Conservation (phyloP, 2,797 vertebrate species). For the Antrozous pallidus region DNA sequence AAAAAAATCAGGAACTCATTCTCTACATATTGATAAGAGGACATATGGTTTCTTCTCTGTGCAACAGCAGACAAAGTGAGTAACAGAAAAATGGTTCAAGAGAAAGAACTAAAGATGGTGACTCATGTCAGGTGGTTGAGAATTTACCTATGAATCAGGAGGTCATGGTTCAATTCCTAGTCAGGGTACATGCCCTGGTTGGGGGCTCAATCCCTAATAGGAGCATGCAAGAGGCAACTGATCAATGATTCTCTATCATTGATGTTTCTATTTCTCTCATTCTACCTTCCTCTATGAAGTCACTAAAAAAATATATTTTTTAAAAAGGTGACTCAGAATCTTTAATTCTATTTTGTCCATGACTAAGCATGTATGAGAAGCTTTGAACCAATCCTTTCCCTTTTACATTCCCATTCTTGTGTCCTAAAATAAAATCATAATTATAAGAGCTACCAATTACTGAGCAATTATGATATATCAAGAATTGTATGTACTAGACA, state of each 20-base stretch:
- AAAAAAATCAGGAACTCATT: background rate
- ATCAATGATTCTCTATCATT: no score
- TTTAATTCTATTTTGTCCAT: background rate
- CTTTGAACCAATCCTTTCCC: background rate
- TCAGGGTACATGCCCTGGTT: no score
- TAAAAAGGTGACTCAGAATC: conserved; percentile 9
- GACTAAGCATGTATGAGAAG: background rate
- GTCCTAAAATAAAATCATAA: conserved; percentile 20
- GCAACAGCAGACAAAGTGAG: background rate
- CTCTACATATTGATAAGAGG: background rate
- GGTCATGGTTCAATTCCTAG: no score
- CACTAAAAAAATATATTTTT: no score
- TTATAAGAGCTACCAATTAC: background rate
- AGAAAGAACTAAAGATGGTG: background rate
- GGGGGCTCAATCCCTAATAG: no score
- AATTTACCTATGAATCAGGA: no score
- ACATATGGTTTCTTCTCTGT: background rate
- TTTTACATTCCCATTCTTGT: background rate
- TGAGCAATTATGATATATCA: background rate
- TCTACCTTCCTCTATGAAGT: no score
- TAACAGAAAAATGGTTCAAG: background rate
- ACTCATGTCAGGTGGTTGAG: background rate
- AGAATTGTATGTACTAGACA: background rate
- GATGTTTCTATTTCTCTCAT: no score
- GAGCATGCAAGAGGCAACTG: no score